Evolutionary conservation across 2,888 invertebrate species (phyloP).

Genomic region (Epinotia nisella): DNA sequence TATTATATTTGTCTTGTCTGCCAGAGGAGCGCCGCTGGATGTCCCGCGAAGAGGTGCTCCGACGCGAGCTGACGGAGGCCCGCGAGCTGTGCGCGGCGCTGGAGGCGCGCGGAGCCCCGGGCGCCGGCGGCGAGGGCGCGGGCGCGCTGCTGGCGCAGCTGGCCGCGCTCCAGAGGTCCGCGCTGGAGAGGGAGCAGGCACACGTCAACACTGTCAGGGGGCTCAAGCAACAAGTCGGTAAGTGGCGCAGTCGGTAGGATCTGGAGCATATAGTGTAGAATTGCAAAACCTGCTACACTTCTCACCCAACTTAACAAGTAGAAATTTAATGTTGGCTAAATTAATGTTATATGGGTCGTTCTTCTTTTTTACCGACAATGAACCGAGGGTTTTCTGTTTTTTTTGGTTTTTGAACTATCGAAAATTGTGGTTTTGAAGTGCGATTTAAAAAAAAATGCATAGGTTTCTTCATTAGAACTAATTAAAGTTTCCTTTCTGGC

Average conservation of each 20-base stretch:
- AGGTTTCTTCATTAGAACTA: too few relatives aligned
- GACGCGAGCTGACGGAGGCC: conserved; percentile 64
- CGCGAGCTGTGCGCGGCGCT: conserved; percentile 55
- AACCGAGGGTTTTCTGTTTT: too few relatives aligned
- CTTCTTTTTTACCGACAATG: too few relatives aligned
- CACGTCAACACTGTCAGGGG: conserved; percentile 52
- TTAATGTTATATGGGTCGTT: too few relatives aligned
- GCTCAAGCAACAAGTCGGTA: conserved; percentile 53
- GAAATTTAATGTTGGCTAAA: too few relatives aligned
- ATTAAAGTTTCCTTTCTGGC: too few relatives aligned
- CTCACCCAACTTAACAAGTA: too few relatives aligned
- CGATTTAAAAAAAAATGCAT: too few relatives aligned
- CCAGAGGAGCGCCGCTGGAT: conserved; percentile 77
- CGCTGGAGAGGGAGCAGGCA: conserved; percentile 63
- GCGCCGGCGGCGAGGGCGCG: conserved; percentile 48
- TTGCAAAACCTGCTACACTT: too few relatives aligned
- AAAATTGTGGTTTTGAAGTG: too few relatives aligned
- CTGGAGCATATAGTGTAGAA: too few relatives aligned
- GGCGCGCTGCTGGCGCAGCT: conserved; percentile 57
- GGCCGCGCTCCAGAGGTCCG: conserved; percentile 66
- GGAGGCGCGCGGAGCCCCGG: conserved; percentile 40
- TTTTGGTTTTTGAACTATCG: too few relatives aligned
- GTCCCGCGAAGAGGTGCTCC: conserved; percentile 66
- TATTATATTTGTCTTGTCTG: conserved; percentile 13
- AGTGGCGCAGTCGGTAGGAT: conserved; percentile 26